Base-by-base conservation (phyloP, 2,113 vertebrate species). In the Tupaia chinensis region DNA sequence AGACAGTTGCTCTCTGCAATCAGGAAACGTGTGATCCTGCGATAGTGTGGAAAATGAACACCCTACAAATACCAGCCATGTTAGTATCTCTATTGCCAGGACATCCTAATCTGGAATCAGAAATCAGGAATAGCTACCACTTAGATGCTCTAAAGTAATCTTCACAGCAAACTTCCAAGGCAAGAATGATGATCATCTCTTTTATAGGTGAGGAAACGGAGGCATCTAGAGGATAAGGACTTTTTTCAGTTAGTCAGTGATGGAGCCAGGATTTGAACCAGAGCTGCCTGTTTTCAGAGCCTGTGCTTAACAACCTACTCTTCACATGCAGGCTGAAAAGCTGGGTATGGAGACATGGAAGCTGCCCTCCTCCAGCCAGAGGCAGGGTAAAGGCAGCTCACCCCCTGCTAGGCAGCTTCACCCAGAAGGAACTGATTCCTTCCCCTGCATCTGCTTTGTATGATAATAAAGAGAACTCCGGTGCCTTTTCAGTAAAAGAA, bases 271-370 rank as follows among this genome's bases (percentile, higher is more conserved):
- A 74, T 53, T 94, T 1, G 34, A 95, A 79, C 29, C 6, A 16
- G n/a, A 19, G 68, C 10, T 29, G 73, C 63, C 86, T 88, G 77
- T 9, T 23, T 77, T 94, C 61, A 78, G 34, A 97, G 92, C 56
- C 34, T 4, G 2, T 56, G 73, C 29, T 76, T 20, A 13, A 17
- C 0, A 0, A 27, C 4, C n/a, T 44, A 6, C 53, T 16, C 69
- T 54, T 27, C 3, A 1, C 0, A 1, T 16, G 61, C 70, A 73
- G 34, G n/a, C 14, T 1, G 3, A 19, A 11, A 54, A n/a, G 13
- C n/a, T 0, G 17, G 11, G 32, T 11, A 0, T n/a, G 29, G 53
- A 61, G 19, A 44, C 32, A 60, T 3, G 14, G 77, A 74, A 60
- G 22, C 16, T 3, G 2, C 74, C n/a, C 44, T 32, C 27, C 23